Base-by-base conservation (phyloP, 2,797 vertebrate species). In the Scolopax bukidnonensis region DNA sequence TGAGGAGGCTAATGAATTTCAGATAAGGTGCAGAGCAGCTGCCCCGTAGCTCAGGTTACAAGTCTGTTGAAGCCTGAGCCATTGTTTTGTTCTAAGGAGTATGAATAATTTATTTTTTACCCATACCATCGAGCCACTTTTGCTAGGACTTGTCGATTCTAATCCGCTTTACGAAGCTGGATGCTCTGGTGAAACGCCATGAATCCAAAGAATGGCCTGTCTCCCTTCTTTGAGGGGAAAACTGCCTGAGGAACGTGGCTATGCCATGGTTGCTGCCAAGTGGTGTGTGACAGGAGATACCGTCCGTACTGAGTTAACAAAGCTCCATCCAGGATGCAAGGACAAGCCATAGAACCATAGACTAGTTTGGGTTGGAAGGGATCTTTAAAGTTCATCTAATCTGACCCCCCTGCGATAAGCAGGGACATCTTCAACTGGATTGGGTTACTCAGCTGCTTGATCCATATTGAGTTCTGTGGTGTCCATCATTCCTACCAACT, bases 101-200 rank as follows among this genome's bases (percentile, higher is more conserved):
- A 25, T 81, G 27, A 94, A 93, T 90, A 91, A 95, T 96, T 95
- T 61, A 90, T 38, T 54, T 73, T 68, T 78, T 48, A 78, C 59
- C 41, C 38, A 33, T 88, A 86, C 50, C 43, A 16, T 16, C 0
- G 0, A 75, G 23, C 41, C 68, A 43, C 33, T 47, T 93, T 83
- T 64, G 14, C 50, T 80, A 56, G 64, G 16, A 50, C 7, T 60
- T 75, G 27, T 1, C 0, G 1, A 21, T 48, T 79, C 57, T 84
- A 10, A 76, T 64, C 9, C 5, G 5, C 11, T 74, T 13, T 51
- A 1, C 0, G 1, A 23, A 68, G 47, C 0, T 57, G 54, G 53
- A 18, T 1, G 2, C 28, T 81, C 45, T 65, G 41, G 30, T 84
- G n/a, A 70, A 68, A n/a, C 3, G 2, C 33, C 10, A 1, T 64